Conservation (phyloP, 2,113 vertebrate genomes). For the Gorilla gorilla region DNA sequence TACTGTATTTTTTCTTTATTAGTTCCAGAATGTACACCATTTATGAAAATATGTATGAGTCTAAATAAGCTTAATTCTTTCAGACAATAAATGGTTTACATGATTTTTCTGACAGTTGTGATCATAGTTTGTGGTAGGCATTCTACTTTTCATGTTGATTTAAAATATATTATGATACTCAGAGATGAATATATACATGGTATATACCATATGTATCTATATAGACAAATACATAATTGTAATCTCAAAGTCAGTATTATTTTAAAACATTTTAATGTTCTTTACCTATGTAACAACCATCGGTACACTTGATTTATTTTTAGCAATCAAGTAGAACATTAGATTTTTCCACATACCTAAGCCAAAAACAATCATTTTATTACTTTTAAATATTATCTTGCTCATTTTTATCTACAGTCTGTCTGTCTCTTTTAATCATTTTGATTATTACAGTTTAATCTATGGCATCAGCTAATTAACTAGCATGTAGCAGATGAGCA, state of each 20-base stretch:
- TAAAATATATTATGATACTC: not conserved
- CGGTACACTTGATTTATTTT: not conserved
- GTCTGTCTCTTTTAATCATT: not conserved
- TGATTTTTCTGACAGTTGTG: not conserved
- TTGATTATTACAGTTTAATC: slow-evolving; percentile 6
- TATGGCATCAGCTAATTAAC: not conserved
- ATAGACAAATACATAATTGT: not conserved
- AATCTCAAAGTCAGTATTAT: not conserved
- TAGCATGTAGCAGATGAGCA: not conserved
- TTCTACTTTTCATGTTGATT: not conserved
- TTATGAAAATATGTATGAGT: not conserved
- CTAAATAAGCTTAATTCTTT: not conserved
- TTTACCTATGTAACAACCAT: not conserved
- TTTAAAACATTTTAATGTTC: not conserved
- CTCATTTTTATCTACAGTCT: not conserved
- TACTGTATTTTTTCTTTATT: not conserved
- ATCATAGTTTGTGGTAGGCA: not conserved
- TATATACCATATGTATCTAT: not conserved
- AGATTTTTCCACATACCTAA: not conserved
- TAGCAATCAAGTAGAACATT: not conserved
- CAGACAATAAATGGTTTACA: not conserved
- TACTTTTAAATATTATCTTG: not conserved
- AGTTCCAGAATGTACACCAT: not conserved
- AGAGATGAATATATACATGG: not conserved
- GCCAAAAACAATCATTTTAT: not conserved